Evolutionary conservation across 2,113 vertebrate species (phyloP).

Genomic region (Scartelaos histophorus): DNA sequence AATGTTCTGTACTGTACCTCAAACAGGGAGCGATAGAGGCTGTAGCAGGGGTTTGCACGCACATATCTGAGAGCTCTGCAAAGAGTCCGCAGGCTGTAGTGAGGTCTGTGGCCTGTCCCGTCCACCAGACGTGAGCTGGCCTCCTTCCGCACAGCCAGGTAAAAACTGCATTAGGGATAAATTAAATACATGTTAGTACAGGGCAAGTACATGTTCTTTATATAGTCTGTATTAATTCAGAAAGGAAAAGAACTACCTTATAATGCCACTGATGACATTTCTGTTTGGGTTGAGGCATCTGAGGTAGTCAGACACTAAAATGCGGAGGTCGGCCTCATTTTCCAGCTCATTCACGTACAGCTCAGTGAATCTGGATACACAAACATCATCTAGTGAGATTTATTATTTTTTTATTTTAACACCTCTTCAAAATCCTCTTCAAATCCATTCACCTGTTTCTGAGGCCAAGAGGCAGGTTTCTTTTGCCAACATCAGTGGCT

Average conservation of each 20-base stretch:
- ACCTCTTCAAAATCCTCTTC: too few species aligned
- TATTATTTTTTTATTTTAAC: not conserved
- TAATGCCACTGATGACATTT: constrained; percentile 86
- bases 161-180: constrained; percentile 81
- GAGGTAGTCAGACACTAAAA: constrained; percentile 91
- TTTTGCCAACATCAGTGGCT: constrained; percentile 96
- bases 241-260: constrained; percentile 78
- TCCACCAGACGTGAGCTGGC: constrained; percentile 83
- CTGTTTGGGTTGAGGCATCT: constrained; percentile 84
- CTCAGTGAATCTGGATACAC: constrained; percentile 87
- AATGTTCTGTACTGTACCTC: constrained; percentile 79
- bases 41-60: constrained; percentile 85
- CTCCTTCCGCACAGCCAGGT: constrained; percentile 86
- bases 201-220: not conserved
- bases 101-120: constrained; percentile 90
- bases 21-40: constrained; percentile 88
- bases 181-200: not conserved
- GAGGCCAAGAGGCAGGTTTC: constrained; percentile 93
- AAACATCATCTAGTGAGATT: not conserved
- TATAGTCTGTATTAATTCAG: not conserved
- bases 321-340: constrained; percentile 86
- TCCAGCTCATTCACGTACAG: constrained; percentile 94
- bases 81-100: constrained; percentile 94
- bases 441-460: constrained; percentile 85
- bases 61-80: constrained; percentile 91